Evolutionary conservation across 2,113 vertebrate species (phyloP).

Genomic region (Charina bottae): DNA sequence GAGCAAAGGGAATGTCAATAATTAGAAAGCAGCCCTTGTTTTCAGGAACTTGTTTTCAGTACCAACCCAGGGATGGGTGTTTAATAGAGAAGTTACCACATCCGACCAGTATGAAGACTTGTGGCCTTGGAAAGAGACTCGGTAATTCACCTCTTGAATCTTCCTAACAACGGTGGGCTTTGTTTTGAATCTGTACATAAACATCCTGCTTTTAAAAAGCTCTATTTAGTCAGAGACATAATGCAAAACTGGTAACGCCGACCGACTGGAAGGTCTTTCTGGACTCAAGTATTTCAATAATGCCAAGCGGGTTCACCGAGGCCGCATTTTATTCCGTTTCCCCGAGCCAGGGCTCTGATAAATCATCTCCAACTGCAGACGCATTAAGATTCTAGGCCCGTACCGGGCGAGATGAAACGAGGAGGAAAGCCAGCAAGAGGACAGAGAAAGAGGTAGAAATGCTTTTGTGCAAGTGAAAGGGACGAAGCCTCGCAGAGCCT

Average conservation of each 20-base stretch:
- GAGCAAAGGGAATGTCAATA: background rate
- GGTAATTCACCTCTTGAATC: background rate
- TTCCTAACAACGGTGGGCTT: background rate
- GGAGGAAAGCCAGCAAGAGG: conserved; percentile 51
- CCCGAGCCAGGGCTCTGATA: conserved; percentile 63
- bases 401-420: conserved; percentile 57
- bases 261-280: conserved; percentile 60
- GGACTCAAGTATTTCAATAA: conserved; percentile 56
- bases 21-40: background rate
- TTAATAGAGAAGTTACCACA: background rate
- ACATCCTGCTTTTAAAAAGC: background rate
- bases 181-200: background rate
- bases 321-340: conserved; percentile 66
- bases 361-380: conserved; percentile 68
- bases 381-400: conserved; percentile 72
- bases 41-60: background rate
- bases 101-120: background rate
- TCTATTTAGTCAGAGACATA: fast-evolving
- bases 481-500: background rate
- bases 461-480: background rate
- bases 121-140: background rate
- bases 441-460: conserved; percentile 22
- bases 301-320: conserved; percentile 64
- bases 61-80: background rate
- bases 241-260: background rate